Conservation (phyloP, 1,140 invertebrate species). For the Meloidogyne hapla region DNA sequence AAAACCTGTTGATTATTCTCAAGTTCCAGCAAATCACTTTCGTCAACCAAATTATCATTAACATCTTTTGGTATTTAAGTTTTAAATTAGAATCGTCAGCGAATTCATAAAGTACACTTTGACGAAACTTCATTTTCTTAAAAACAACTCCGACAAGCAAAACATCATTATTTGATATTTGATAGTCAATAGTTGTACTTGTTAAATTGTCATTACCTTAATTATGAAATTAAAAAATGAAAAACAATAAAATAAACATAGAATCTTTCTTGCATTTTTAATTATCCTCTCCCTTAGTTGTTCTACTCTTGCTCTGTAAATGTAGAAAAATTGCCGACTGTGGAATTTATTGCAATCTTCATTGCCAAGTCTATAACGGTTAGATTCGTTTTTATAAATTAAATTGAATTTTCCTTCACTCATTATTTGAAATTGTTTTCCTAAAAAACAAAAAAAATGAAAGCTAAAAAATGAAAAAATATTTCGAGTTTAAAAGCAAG, state of each 20-base stretch:
- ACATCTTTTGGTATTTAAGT: slow-evolving; percentile 29
- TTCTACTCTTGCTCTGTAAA: slow-evolving; percentile 18
- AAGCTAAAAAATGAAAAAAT: too few species aligned
- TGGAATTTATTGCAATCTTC: slow-evolving; percentile 4
- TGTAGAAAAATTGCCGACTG: slow-evolving; percentile 12
- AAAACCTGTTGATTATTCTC: slow-evolving; percentile 51
- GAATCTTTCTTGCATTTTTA: slow-evolving; percentile 22
- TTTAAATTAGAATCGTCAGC: slow-evolving; percentile 32
- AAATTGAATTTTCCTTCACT: too few species aligned
- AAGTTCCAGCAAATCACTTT: slow-evolving; percentile 35
- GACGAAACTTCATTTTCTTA: slow-evolving; percentile 42
- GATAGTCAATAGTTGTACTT: slow-evolving; percentile 1
- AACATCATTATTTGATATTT: slow-evolving; percentile 18
- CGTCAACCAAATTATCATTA: slow-evolving; percentile 30
- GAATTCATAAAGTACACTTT: slow-evolving; percentile 42
- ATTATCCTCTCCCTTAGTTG: not conserved
- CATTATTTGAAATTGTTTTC: too few species aligned
- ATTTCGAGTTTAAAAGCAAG: too few species aligned
- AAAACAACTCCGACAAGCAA: slow-evolving; percentile 37
- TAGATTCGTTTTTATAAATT: too few species aligned
- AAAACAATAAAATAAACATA: slow-evolving; percentile 15
- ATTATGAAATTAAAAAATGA: not conserved
- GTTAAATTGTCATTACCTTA: not conserved
- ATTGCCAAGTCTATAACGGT: too few species aligned
- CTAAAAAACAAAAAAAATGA: too few species aligned